Evolutionary conservation across 2,888 invertebrate genomes (phyloP), one percentile per base, ranked within the genome.

Genomic region (Phasia obesa): DNA sequence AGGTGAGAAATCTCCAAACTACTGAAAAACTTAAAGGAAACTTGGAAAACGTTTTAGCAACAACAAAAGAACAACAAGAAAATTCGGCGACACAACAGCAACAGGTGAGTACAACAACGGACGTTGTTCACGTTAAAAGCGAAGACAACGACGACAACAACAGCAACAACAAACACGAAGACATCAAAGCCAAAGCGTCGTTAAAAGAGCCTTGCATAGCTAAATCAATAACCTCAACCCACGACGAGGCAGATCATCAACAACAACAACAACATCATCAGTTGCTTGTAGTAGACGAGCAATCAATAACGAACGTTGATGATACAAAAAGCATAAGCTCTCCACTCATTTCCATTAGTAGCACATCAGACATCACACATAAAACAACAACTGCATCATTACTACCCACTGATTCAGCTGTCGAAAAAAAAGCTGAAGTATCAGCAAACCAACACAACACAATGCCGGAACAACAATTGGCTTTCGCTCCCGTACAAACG

Each of bases 391-490:
- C 69, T 62, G 51, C 51, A 35, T 53, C 71, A 47, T 15, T 49
- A 81, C 35, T 78, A 23, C 35, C 42, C 9, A 47, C 59, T 15
- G 64, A 38, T 11, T 11, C 83, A 76, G 80, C 78, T n/a, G 59
- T 21, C n/a, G 49, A 49, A 67, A 5, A 73, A 79, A 21, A 76
- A 53, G 13, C 64, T 59, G 59, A 62, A 51, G 19, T n/a, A 65
- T n/a, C 70, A 76, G 71, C 59, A 57, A 13, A 35, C 7, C 42
- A 64, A 47, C 42, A 17, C 5, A 65, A 25, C 53, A 47, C 69
- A 67, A 89, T 89, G 89, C 89, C 90, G 79, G 90, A 89, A 87
- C 85, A 87, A 85, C 86, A 90, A 87, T 86, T 88, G 84, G 80
- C 87, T n/a, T 75, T 88, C 60, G 87, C 87, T 6, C 89, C 89